A percentile compares a stretch with the other conserved stretches of the same genome.
Evolutionary conservation across 2,888 invertebrate genomes (phyloP).

Genomic region (Macropis europaea): DNA sequence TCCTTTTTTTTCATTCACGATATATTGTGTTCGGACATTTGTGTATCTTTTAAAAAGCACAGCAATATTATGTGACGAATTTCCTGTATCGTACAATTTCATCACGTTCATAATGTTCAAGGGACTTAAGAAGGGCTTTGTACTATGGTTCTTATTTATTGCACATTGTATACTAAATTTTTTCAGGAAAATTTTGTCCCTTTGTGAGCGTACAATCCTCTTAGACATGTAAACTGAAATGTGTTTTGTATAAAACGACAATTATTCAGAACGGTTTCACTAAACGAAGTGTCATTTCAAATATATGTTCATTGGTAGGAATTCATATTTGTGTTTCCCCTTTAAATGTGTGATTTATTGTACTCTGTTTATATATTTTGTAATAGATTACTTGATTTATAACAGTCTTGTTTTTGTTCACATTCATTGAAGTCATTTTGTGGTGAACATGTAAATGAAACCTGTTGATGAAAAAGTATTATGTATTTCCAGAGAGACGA

Average conservation of each 20-base stretch:
- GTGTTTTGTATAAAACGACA: neutral
- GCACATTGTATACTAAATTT: slow-evolving; percentile 20
- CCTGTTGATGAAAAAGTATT: slow-evolving; percentile 3
- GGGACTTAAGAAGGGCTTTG: slow-evolving; percentile 1
- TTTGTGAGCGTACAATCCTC: neutral
- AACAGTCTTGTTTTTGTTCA: slow-evolving; percentile 30
- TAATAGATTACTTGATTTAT: slow-evolving; percentile 16
- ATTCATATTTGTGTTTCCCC: slow-evolving; percentile 12
- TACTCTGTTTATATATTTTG: slow-evolving; percentile 13
- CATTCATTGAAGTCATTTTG: slow-evolving; percentile 22
- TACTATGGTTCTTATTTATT: slow-evolving; percentile 16
- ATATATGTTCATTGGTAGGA: slow-evolving; percentile 5
- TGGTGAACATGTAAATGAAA: neutral
- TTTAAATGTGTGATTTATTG: slow-evolving; percentile 14
- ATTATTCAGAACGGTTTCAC: neutral
- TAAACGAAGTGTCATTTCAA: neutral
- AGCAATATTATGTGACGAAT: slow-evolving; percentile 24
- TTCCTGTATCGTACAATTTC: slow-evolving; percentile 23
- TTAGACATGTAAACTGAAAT: slow-evolving; percentile 4
- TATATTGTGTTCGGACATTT: slow-evolving; percentile 38
- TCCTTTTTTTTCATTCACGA: slow-evolving; percentile 36
- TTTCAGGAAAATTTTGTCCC: slow-evolving; percentile 14
- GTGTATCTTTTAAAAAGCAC: slow-evolving; percentile 41
- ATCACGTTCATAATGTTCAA: slow-evolving; percentile 3
- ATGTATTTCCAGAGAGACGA: slow-evolving; percentile 78